Evolutionary conservation across 1,140 invertebrate species (phyloP).

Genomic region (Akabosia matsudoensis): DNA sequence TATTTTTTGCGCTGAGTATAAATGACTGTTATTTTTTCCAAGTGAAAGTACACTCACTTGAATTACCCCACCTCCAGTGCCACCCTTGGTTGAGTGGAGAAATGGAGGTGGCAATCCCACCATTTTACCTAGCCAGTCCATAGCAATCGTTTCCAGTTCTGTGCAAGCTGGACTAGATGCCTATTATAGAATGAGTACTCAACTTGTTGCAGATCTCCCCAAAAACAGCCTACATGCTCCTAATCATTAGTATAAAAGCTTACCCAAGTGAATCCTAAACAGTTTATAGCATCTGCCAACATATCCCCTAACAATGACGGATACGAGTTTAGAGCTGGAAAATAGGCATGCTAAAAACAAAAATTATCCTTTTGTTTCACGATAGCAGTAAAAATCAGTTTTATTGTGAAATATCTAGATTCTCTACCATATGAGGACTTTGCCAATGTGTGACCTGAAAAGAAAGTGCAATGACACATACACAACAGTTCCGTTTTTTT

Average conservation of each 20-base stretch:
- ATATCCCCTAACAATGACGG: conserved; percentile 94
- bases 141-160: conserved; percentile 91
- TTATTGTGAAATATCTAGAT: neutral
- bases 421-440: conserved; percentile 72
- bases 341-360: conserved; percentile 77
- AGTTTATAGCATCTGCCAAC: conserved; percentile 88
- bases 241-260: conserved; percentile 49
- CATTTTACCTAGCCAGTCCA: conserved; percentile 97
- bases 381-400: neutral
- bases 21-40: no score
- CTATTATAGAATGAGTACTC: conserved; percentile 53
- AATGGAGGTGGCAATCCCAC: conserved; percentile 86
- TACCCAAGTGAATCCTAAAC: conserved; percentile 86
- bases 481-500: no score
- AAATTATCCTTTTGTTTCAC: neutral
- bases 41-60: conserved; percentile 68
- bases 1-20: no score
- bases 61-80: conserved; percentile 85
- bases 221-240: no score
- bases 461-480: neutral
- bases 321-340: conserved; percentile 92
- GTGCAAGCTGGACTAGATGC: conserved; percentile 92
- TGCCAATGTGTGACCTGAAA: conserved; percentile 86
- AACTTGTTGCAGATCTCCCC: neutral
- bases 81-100: conserved; percentile 68